Base-by-base conservation (phyloP, 2,888 invertebrate genomes). In the Stenichneumon culpator region DNA sequence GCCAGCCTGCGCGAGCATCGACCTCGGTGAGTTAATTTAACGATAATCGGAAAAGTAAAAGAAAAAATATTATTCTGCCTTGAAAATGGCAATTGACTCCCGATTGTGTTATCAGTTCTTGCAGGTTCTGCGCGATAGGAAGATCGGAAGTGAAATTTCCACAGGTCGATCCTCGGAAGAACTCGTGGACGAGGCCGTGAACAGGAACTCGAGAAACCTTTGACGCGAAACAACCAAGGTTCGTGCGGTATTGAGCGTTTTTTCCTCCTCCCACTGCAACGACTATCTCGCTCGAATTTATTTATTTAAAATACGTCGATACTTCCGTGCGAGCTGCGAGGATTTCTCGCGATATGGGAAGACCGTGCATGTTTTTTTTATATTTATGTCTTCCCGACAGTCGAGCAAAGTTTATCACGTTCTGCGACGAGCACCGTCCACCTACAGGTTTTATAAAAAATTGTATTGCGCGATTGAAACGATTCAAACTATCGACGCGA, bases 1-100 rank as follows among this genome's bases (percentile, higher is more conserved):
- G 85, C 87, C 79, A 84, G 87, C 73, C 88, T 88, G 73, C 88
- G 90, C 67, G 90, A 87, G 82, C 90, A 90, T 75, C 90, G 89
- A 87, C 90, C 89, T 82, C 91, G 93, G 93, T 93, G 87, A 75
- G 89, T 25, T 36, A 39, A 81, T 78, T 73, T 47, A 25, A 25
- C 22, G 22, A 44, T 16, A 79, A 14, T 36, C 50, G 44, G n/a
- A 44, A 32, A n/a, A 72, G n/a, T 36, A 1, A n/a, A 57, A 32
- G 16, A 57, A 57, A 32, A 4, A 57, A 60, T 32, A 32, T 25
- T 5, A 22, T 28, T 11, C 3, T 28, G 16, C 28, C 28, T 60
- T 19, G 14, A 47, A 68, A 67, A 57, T 68, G 16, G 7, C 25
- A 74, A 25, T 39, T 54, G 36, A 77, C 3, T n/a, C 9, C 16